Evolutionary conservation across 2,797 vertebrate species (phyloP).

Genomic region (Rhynchotus rufescens): DNA sequence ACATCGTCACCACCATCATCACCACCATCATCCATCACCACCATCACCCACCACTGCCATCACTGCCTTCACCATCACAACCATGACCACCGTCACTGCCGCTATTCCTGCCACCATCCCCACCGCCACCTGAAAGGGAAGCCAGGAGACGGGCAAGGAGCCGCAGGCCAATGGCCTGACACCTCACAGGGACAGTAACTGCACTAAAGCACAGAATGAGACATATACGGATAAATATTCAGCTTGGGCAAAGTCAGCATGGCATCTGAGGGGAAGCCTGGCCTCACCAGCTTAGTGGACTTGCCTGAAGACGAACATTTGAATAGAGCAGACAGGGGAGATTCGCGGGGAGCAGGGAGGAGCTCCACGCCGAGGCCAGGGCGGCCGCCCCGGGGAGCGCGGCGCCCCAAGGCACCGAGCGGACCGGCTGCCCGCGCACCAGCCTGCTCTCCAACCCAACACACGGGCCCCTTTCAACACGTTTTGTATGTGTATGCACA

Average conservation of each 20-base stretch:
- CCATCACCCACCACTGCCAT: too few species aligned
- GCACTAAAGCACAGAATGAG: neutral
- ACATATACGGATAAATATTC: rapidly evolving
- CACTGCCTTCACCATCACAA: too few species aligned
- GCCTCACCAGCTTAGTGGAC: neutral
- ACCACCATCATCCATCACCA: too few species aligned
- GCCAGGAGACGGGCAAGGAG: neutral
- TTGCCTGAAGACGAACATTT: neutral
- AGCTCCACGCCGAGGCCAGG: too few species aligned
- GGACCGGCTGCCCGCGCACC: too few species aligned
- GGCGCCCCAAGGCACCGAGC: too few species aligned
- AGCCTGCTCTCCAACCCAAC: neutral
- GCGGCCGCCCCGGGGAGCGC: too few species aligned
- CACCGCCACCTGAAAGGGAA: too few species aligned
- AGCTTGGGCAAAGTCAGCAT: neutral
- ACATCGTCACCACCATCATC: too few species aligned
- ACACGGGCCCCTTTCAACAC: too few species aligned
- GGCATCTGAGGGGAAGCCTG: neutral
- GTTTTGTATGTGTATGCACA: neutral
- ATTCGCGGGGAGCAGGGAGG: neutral
- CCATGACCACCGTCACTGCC: too few species aligned
- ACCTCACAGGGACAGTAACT: neutral
- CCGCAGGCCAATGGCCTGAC: neutral
- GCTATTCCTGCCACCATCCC: too few species aligned
- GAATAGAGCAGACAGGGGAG: neutral